Conservation (phyloP, 2,797 vertebrate genomes). For the Dendrocincla tyrannina region DNA sequence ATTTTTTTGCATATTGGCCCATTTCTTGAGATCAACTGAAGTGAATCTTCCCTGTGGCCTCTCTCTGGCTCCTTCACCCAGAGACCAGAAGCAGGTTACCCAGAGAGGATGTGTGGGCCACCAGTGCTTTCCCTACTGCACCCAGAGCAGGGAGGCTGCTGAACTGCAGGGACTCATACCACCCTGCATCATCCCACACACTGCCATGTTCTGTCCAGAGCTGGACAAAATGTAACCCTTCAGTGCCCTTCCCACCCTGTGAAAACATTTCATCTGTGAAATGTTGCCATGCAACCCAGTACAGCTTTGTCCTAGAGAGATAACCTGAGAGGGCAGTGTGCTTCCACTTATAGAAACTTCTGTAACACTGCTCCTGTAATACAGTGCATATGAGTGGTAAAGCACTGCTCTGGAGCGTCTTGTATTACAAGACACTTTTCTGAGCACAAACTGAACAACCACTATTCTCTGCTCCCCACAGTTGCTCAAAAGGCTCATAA, state of each 20-base stretch:
- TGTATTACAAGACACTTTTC: too few relatives aligned
- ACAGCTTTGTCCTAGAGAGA: neutral
- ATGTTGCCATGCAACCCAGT: neutral
- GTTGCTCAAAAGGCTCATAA: neutral
- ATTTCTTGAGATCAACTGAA: neutral
- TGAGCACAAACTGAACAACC: neutral
- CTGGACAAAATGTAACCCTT: neutral
- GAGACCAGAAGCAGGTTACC: neutral
- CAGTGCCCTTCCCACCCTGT: neutral
- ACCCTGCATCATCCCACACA: rapidly evolving
- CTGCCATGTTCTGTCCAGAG: neutral
- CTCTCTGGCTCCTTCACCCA: neutral
- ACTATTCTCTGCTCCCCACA: neutral
- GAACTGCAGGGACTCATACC: neutral
- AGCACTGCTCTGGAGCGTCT: neutral
- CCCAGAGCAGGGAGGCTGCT: neutral
- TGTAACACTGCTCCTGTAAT: neutral
- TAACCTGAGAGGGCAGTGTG: neutral
- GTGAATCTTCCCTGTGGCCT: neutral
- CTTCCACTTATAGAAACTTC: neutral
- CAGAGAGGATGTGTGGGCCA: neutral
- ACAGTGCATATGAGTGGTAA: neutral
- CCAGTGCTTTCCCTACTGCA: neutral
- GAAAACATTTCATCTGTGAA: neutral
- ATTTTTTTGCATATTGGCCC: neutral